Evolutionary conservation across 2,888 invertebrate genomes (phyloP).

Genomic region (Agrilus cyanescens): DNA sequence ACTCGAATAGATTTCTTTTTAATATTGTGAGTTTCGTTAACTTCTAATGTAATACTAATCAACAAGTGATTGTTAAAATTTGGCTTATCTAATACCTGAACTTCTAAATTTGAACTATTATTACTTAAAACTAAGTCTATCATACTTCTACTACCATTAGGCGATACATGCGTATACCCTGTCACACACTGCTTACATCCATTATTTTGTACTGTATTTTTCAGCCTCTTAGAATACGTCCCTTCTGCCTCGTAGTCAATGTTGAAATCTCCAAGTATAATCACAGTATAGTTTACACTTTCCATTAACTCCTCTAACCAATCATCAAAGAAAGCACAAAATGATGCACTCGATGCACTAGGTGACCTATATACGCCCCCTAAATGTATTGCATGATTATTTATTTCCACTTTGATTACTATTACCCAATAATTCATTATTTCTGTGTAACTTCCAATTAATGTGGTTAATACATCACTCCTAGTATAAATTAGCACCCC

Average conservation of each 20-base stretch:
- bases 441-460: neutral
- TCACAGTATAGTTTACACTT: neutral
- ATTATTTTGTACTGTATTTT: too few species aligned
- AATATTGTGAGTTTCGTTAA: too few species aligned
- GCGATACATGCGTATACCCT: too few species aligned
- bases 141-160: too few species aligned
- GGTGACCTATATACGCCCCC: neutral
- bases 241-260: too few species aligned
- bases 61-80: neutral
- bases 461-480: neutral
- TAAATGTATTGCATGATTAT: neutral
- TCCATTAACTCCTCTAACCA: neutral
- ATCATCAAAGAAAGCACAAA: neutral
- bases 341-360: neutral
- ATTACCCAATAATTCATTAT: neutral
- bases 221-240: too few species aligned
- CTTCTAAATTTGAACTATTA: neutral
- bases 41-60: neutral
- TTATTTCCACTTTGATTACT: neutral
- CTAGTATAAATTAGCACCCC: too few species aligned
- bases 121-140: neutral
- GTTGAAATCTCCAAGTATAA: neutral
- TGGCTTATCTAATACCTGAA: neutral
- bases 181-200: too few species aligned
- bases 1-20: too few species aligned